These are phyloP conservation scores for Egretta garzetta DNA, from an alignment of 2,113 vertebrate genomes.

Conservation along the genomic window DNA sequence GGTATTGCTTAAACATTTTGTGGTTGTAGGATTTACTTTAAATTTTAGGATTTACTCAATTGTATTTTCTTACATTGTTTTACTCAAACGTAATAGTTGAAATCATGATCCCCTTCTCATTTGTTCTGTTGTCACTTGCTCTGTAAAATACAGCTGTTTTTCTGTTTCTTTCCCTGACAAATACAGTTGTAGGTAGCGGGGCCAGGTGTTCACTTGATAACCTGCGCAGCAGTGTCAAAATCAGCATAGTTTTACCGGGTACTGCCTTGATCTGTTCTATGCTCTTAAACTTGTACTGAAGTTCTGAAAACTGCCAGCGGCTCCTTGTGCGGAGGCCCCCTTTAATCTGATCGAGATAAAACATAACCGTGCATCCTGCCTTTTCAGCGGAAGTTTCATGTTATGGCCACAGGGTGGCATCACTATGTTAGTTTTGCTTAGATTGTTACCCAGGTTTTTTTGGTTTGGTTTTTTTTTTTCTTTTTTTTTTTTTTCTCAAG, in stretches of 20 bases:
- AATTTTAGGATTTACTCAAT: neutral
- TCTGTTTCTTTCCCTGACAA: neutral
- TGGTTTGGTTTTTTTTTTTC: too few relatives aligned
- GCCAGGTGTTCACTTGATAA: neutral
- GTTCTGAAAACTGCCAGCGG: neutral
- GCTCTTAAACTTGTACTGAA: neutral
- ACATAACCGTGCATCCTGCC: neutral
- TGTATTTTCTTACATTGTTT: neutral
- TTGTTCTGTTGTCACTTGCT: neutral
- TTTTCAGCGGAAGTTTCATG: neutral
- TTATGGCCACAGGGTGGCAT: conserved; percentile 35
- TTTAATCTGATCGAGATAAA: neutral
- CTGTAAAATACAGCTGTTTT: neutral
- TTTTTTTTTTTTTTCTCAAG: too few relatives aligned
- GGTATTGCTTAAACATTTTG: neutral
- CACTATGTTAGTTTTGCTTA: neutral
- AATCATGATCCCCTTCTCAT: neutral
- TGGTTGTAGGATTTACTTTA: neutral
- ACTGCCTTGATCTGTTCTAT: neutral
- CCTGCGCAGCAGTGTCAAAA: neutral
- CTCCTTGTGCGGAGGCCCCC: neutral
- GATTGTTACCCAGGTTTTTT: neutral
- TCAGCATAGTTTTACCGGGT: neutral
- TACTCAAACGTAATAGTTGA: neutral
- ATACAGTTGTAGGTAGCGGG: neutral